Evolutionary conservation across 1,140 invertebrate species (phyloP), one percentile per base, ranked within the genome.

Genomic region (Littorina saxatilis): DNA sequence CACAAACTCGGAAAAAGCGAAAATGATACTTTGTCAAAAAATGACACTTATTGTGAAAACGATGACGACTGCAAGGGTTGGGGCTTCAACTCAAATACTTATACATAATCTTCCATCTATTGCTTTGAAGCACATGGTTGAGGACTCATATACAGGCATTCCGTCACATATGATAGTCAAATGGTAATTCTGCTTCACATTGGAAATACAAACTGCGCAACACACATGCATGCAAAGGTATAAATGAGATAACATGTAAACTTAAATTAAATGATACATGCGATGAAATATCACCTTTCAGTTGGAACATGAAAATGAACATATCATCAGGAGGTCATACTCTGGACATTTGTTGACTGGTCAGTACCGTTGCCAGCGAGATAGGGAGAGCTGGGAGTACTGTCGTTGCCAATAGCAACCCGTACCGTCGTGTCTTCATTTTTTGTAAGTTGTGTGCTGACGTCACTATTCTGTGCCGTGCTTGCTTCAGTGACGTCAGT

Each of bases 351-450:
- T 39, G 37, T 39, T 17, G 66, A 15, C 39, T 68, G 66, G 66
- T 68, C 66, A 39, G 66, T 68, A 35, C 7, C 66, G 35, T 68
- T 68, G 66, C 66, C 66, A 68, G 39, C 29, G 32, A 39, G 66
- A 68, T 68, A 39, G 66, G 66, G 39, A 35, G 35, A 39, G 35
- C 32, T 39, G 13, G 66, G 32, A 37, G 66, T 35, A 17, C 13
- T 32, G 32, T 13, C 66, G 23, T 68, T 27, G 15, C 35, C 35
- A 32, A 68, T 23, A 15, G 35, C 66, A 20, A 39, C 66, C 35
- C 39, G 32, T 39, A 39, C 5, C 35, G 66, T 68, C 9, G 66
- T 68, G 5, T 23, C 66, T 27, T 68, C 66, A 17, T 68, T 35
- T 1, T 68, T 35, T 5, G 23, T 2, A 15, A 20, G 1, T 35